Evolutionary conservation across 2,113 vertebrate genomes (phyloP).

Genomic region (Conger conger): DNA sequence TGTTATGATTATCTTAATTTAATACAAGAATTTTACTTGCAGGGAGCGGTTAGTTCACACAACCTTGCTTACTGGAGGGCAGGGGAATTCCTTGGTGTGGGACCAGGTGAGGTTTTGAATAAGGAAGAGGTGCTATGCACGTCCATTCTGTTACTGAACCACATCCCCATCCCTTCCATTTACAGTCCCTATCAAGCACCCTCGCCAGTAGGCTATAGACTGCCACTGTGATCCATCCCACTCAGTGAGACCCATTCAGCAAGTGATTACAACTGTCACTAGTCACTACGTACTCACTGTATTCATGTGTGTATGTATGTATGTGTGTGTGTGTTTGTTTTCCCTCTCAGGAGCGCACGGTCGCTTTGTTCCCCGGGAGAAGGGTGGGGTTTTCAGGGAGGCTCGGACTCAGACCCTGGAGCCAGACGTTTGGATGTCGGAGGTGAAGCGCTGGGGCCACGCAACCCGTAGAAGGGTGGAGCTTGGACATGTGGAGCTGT

Average conservation of each 20-base stretch:
- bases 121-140: not conserved
- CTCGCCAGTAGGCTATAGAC: too few species aligned
- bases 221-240: not conserved
- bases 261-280: not conserved
- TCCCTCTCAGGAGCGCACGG: conserved; percentile 81
- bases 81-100: conserved; percentile 84
- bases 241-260: not conserved
- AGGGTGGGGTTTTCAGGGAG: conserved; percentile 67
- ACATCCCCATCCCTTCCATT: not conserved
- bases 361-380: conserved; percentile 69
- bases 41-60: conserved; percentile 85
- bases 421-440: conserved; percentile 82
- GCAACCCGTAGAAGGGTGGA: conserved; percentile 74
- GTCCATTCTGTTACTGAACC: not conserved
- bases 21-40: not conserved
- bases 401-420: conserved; percentile 89
- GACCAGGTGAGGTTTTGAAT: conserved; percentile 75
- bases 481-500: conserved; percentile 75
- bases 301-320: not conserved
- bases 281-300: not conserved
- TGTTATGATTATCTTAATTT: not conserved
- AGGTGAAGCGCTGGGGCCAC: conserved; percentile 78
- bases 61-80: conserved; percentile 87
- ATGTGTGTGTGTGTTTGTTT: not conserved
- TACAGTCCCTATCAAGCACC: too few species aligned